phyloP scores from a whole-genome alignment of 1,140 invertebrate species.

The Scaptomyza pallida region DNA sequence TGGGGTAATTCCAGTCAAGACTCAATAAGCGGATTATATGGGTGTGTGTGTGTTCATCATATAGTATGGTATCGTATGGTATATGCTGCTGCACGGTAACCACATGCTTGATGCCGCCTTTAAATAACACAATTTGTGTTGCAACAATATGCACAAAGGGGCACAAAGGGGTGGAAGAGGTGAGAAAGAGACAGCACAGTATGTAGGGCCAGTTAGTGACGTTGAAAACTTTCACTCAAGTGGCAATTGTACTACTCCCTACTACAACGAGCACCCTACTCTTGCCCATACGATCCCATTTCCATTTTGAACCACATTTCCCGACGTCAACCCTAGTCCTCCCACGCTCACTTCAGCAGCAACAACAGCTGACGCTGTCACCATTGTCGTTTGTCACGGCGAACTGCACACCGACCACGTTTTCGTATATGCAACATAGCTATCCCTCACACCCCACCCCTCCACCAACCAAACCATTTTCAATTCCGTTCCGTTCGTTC shows the following conservation, averaged over 20 bases:
- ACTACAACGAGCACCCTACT: neutral
- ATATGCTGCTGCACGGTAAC: slow-evolving; percentile 21
- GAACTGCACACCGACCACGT: slow-evolving; percentile 31
- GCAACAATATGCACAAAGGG: slow-evolving; percentile 1
- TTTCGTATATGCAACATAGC: slow-evolving; percentile 19
- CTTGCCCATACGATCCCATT: slow-evolving; percentile 27
- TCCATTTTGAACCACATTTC: slow-evolving; percentile 40
- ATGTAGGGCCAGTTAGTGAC: slow-evolving; percentile 13
- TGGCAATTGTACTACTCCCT: slow-evolving; percentile 39
- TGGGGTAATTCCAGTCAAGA: slow-evolving; percentile 28
- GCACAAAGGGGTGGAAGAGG: neutral
- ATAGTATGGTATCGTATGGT: too few relatives aligned
- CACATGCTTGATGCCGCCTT: slow-evolving; percentile 16
- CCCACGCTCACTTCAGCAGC: too few relatives aligned
- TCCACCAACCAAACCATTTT: slow-evolving; percentile 15
- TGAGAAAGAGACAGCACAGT: neutral
- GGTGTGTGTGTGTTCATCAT: too few relatives aligned
- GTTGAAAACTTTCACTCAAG: slow-evolving; percentile 45
- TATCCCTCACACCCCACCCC: neutral
- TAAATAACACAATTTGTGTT: slow-evolving; percentile 36
- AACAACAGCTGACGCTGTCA: slow-evolving; percentile 61
- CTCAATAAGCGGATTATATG: slow-evolving; percentile 34
- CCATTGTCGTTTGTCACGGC: slow-evolving; percentile 60
- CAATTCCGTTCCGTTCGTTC: slow-evolving; percentile 1
- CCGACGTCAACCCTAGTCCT: too few relatives aligned